Evolutionary conservation across 2,888 invertebrate genomes (phyloP), one percentile per base, ranked within the genome.

Genomic region (Coremacera marginata): DNA sequence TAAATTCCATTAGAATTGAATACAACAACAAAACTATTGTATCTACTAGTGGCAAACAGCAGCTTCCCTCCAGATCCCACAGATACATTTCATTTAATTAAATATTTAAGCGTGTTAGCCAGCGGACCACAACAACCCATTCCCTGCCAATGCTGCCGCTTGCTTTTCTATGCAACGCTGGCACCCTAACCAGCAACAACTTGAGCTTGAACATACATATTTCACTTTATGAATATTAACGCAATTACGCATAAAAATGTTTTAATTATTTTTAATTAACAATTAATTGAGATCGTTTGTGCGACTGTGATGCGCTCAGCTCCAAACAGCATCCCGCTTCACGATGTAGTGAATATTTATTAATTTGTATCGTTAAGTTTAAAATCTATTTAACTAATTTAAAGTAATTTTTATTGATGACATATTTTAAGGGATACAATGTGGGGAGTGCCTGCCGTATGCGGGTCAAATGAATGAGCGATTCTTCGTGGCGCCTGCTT

Each of bases 241-340:
- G 86, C 86, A 86, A 89, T 89, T 89, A 88, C 86, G 85, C 85
- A 86, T 85, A 89, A 88, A 89, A 87, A 88, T 89, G 87, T 86
- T 89, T 89, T 89, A 89, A 89, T 89, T 88, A 88, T 86, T 87
- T 87, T 88, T 87, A 89, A 89, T 89, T 89, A 89, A 88, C 86
- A 86, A 84, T 88, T 88, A 88, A 88, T 88, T 89, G 86, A 89
- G 84, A 85, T 84, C 82, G 80, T 83, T 82, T 81, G 72, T 60
- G 19, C n/a, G n/a, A n/a, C 8, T 37, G 31, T n/a, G 34, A 55
- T 60, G 60, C 19, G 37, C 31, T 57, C 16, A 14, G 51, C 16
- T 14, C 60, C 72, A 49, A 16, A 4, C 49, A 37, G 72, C 22
- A 19, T 22, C 34, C 72, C 27, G 22, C 16, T 52, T 34, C 16